Conservation (phyloP, 2,797 vertebrate species). For the Echiichthys vipera region DNA sequence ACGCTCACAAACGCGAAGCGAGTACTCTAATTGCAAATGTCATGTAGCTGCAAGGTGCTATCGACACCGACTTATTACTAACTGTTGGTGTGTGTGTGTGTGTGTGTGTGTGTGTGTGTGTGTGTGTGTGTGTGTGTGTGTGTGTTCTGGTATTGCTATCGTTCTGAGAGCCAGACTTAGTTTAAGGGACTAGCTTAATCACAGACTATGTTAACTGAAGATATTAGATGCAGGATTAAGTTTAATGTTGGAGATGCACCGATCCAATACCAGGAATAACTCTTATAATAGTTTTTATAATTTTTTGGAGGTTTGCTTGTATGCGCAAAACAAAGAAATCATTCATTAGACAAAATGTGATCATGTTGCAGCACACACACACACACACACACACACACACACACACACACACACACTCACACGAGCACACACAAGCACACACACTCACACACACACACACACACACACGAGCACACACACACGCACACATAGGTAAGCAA, state of each 20-base stretch:
- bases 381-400: conserved; percentile 12
- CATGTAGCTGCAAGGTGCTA: conserved; percentile 58
- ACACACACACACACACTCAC: not conserved
- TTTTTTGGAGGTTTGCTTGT: too few relatives aligned
- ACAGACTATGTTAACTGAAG: too few relatives aligned
- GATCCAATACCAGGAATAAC: too few relatives aligned
- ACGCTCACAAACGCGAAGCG: conserved; percentile 38
- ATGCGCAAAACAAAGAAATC: too few relatives aligned
- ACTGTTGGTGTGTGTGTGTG: conserved; percentile 4
- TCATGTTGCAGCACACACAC: conserved; percentile 1
- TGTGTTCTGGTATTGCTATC: not conserved
- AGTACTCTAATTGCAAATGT: conserved; percentile 65
- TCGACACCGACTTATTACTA: conserved; percentile 45
- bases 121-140: conserved; percentile 19
- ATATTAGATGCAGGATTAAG: too few relatives aligned
- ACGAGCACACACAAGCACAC: conserved; percentile 20
- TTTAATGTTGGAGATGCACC: too few relatives aligned
- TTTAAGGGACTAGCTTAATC: too few relatives aligned
- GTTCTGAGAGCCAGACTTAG: not conserved
- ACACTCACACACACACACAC: conserved; percentile 18
- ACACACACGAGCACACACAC: conserved; percentile 21
- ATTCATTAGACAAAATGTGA: not conserved
- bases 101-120: conserved; percentile 18
- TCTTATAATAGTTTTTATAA: too few relatives aligned
- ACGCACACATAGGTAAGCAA: conserved; percentile 38